Evolutionary conservation across 2,888 invertebrate genomes (phyloP), one percentile per base, ranked within the genome.

Genomic region (Junonia oenone): DNA sequence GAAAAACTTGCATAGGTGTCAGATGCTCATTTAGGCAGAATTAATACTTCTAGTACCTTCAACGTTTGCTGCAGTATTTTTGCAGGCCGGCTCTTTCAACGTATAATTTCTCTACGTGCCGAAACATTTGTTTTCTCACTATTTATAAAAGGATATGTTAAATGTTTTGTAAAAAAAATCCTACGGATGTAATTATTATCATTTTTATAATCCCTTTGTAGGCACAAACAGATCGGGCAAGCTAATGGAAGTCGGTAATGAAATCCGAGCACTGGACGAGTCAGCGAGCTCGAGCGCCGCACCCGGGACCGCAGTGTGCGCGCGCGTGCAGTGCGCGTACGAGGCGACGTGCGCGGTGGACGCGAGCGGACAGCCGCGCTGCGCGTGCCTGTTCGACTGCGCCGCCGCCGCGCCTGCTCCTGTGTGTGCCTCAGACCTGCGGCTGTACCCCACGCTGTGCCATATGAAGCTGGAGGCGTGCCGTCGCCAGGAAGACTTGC

Each of bases 401-500:
- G 93, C 93, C 14, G 83, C 91, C 13, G 88, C 86, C 0, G 90
- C 87, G 22, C 87, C 91, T 11, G 85, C 89, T 3, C 93, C 95
- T 0, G 95, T 97, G 3, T 97, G 97, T 75, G 97, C 96, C 0
- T 96, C 96, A 3, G 97, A 97, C 76, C 85, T 95, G 53, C 91
- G 93, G 53, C 92, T 94, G 56, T 97, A 97, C 72, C 92, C 94
- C 0, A 96, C 95, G 14, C 89, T 95, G 63, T 97, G 97, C 76
- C 94, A 95, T 51, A 95, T 97, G 95, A 94, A 95, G 83, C 92
- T 95, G 83, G 96, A 96, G 73, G 94, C 96, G 1, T 97, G 97
- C 81, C 93, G 95, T 55, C 90, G 94, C 37, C 97, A 97, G 78
- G 93, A 94, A 68, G 95, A 96, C 67, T 91, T 97, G 65, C 90